Evolutionary conservation across 2,888 invertebrate species (phyloP), one percentile per base, ranked within the genome.

Genomic region (Caenorhabditis drosophilae): DNA sequence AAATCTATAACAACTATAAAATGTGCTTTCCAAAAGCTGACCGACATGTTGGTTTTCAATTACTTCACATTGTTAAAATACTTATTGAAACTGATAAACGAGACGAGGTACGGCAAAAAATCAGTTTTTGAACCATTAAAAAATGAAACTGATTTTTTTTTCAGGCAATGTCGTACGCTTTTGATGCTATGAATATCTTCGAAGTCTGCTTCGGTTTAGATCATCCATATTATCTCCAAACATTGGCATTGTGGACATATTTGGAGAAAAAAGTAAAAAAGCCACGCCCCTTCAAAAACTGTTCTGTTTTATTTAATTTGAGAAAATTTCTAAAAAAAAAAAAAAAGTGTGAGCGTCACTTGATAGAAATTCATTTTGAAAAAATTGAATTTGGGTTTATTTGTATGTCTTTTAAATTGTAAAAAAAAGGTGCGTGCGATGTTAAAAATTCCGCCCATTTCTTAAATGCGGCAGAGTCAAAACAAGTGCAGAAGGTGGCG

Each of bases 161-260:
- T n/a, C 52, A 72, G 57, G 82, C 82, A 1, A 72, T 76, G 36
- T 67, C 74, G 6, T 81, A 80, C 49, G 80, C 81, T 22, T 82
- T 76, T 60, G 82, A 82, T 47, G 82, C 82, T 1, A 82, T 82
- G 82, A 75, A 76, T 48, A 82, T 82, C n/a, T 80, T 82, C 44
- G 82, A 82, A 52, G 77, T 81, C 7, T 79, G 79, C 48, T 78
- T 81, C 49, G 82, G 82, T 23, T 58, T 82, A 41, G 78, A 80
- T 23, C 82, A 82, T 48, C 82, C 82, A 0, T 81, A 80, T 67
- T 82, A 82, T 56, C 72, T 82, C 9, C 80, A 81, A 53, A 78
- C 76, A 0, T 63, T 82, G 11, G 82, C 82, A 1, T 53, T 82
- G 20, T 82, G 82, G 82, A 83, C 82, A 7, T 82, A 68, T 48